Conservation (phyloP, 2,888 invertebrate genomes). For the Aspidiotus destructor region DNA sequence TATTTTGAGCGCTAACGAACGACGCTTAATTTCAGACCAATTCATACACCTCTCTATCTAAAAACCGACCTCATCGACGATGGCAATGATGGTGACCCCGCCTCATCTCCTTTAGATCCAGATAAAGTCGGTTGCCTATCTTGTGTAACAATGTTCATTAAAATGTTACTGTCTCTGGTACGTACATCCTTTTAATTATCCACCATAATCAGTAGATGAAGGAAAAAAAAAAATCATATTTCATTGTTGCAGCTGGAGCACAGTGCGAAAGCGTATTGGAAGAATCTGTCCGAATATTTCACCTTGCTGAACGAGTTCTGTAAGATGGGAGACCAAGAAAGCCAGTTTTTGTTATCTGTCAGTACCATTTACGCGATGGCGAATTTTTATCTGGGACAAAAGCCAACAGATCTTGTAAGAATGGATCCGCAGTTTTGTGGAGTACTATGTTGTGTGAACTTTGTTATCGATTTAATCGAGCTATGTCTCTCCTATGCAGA, state of each 20-base stretch:
- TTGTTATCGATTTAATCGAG: too few relatives aligned
- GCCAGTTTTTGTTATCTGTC: slow-evolving; percentile 72
- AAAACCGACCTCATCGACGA: slow-evolving; percentile 47
- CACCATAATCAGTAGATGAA: neutral
- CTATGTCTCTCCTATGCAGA: slow-evolving; percentile 38
- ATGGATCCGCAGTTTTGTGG: neutral
- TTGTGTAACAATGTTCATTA: slow-evolving; percentile 86
- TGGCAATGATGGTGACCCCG: slow-evolving; percentile 46
- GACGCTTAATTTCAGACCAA: neutral
- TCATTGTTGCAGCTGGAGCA: slow-evolving; percentile 32
- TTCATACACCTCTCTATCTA: slow-evolving; percentile 42
- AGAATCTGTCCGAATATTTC: slow-evolving; percentile 68
- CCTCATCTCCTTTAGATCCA: slow-evolving; percentile 44
- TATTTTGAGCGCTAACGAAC: too few relatives aligned
- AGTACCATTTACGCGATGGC: slow-evolving; percentile 84
- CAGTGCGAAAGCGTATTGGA: slow-evolving; percentile 49
- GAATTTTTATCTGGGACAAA: slow-evolving; percentile 83
- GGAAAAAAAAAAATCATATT: neutral
- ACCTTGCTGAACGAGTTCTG: slow-evolving; percentile 85
- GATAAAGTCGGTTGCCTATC: slow-evolving; percentile 60
- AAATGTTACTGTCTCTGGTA: slow-evolving; percentile 72
- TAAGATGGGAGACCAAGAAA: slow-evolving; percentile 89
- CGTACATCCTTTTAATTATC: slow-evolving; percentile 40
- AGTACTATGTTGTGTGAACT: neutral
- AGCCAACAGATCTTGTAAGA: slow-evolving; percentile 59